A percentile compares a stretch with the other conserved stretches of the same genome.
These are phyloP conservation scores for Typhlomys cinereus DNA, from an alignment of 2,113 vertebrate species.

Conservation along the genomic window DNA sequence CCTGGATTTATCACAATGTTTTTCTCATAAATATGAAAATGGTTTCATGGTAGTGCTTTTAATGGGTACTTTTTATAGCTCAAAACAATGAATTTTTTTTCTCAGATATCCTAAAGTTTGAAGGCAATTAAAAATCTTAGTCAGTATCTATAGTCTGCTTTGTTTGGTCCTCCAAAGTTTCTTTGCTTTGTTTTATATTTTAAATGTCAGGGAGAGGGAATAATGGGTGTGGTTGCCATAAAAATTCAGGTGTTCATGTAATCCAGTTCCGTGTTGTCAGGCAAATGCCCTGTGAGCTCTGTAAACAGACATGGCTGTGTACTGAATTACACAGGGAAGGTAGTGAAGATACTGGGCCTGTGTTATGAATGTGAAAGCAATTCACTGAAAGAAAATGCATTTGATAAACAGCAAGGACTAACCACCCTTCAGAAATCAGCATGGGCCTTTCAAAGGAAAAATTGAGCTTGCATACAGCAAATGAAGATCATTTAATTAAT, in stretches of 20 bases:
- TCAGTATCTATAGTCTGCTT: conserved; percentile 3
- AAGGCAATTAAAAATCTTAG: background rate
- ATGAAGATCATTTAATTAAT: background rate
- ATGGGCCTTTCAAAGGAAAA: background rate
- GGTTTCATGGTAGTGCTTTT: background rate
- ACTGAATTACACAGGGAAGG: background rate
- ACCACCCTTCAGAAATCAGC: background rate
- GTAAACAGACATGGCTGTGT: conserved; percentile 2
- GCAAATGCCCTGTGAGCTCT: background rate
- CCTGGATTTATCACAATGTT: no score
- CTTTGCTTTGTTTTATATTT: background rate
- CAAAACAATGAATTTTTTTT: background rate
- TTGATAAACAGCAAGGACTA: background rate
- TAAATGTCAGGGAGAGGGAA: background rate
- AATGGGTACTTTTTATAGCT: background rate
- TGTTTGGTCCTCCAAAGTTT: background rate
- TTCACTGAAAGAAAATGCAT: background rate
- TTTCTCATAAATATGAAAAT: background rate
- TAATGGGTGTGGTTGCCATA: background rate
- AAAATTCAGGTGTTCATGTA: conserved; percentile 11
- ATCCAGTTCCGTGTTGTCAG: background rate
- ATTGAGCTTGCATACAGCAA: background rate
- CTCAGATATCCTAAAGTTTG: background rate
- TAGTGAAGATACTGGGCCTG: background rate
- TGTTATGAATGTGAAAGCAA: background rate